These are phyloP conservation scores for Theropithecus gelada DNA, from an alignment of 2,113 vertebrate genomes.

Conservation along the genomic window DNA sequence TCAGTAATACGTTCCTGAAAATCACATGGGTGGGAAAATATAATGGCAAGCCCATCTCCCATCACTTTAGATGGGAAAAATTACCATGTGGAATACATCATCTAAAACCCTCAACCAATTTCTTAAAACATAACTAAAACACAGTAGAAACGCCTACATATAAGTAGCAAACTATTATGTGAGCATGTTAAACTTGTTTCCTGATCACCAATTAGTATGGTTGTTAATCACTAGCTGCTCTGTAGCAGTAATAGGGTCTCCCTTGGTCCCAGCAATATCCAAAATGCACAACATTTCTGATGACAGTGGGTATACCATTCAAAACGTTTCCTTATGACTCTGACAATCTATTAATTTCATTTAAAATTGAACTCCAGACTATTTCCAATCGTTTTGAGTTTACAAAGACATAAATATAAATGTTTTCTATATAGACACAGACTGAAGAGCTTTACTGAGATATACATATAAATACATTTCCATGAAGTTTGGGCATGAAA, in stretches of 20 bases:
- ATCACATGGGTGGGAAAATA: not conserved
- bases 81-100: not conserved
- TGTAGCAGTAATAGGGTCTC: not conserved
- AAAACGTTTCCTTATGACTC: not conserved
- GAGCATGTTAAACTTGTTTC: not conserved
- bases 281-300: not conserved
- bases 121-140: not conserved
- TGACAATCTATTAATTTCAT: not conserved
- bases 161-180: not conserved
- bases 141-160: not conserved
- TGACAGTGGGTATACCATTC: not conserved
- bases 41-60: not conserved
- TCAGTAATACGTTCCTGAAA: not conserved
- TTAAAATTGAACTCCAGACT: not conserved
- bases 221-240: not conserved
- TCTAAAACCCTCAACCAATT: not conserved
- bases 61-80: not conserved
- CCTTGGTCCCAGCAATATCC: not conserved
- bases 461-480: not conserved
- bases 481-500: not conserved
- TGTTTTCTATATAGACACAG: not conserved
- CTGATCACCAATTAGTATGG: not conserved
- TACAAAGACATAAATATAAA: not conserved
- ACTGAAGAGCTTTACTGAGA: not conserved
- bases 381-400: not conserved